These are phyloP conservation scores for Sympetrum striolatum DNA, from an alignment of 2,888 invertebrate genomes.

Conservation along the genomic window DNA sequence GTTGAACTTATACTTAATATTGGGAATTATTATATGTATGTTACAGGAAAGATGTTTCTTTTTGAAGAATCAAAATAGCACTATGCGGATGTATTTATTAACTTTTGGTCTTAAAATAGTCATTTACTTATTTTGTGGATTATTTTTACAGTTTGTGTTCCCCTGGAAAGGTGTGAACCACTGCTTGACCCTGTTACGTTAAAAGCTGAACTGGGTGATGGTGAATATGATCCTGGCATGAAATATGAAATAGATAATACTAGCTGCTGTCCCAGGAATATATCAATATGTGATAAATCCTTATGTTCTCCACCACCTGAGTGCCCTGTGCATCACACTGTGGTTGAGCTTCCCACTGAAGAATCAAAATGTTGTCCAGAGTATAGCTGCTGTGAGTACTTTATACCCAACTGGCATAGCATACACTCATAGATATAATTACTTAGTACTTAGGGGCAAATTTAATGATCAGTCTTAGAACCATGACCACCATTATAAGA, in stretches of 20 bases:
- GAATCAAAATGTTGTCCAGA: conserved; percentile 69
- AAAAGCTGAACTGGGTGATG: neutral
- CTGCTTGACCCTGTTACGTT: conserved; percentile 52
- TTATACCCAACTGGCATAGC: neutral
- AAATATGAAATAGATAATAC: conserved; percentile 64
- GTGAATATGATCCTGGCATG: conserved; percentile 68
- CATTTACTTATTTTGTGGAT: no score
- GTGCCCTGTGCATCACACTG: conserved; percentile 68
- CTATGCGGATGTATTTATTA: no score
- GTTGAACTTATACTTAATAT: no score
- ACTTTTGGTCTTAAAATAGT: no score
- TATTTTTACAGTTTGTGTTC: conserved; percentile 72
- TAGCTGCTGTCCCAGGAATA: conserved; percentile 75
- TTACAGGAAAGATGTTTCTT: no score
- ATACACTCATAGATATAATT: no score
- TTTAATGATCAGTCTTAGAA: no score
- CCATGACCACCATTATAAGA: no score
- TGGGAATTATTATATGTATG: no score
- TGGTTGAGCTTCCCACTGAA: conserved; percentile 50
- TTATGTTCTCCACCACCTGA: conserved; percentile 68
- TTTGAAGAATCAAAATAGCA: no score
- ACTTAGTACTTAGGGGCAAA: no score
- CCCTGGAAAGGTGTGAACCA: conserved; percentile 71
- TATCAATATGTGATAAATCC: conserved; percentile 67
- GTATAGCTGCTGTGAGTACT: conserved; percentile 68